Evolutionary conservation across 2,888 invertebrate species (phyloP), one percentile per base, ranked within the genome.

Genomic region (Epistrophe eligans): DNA sequence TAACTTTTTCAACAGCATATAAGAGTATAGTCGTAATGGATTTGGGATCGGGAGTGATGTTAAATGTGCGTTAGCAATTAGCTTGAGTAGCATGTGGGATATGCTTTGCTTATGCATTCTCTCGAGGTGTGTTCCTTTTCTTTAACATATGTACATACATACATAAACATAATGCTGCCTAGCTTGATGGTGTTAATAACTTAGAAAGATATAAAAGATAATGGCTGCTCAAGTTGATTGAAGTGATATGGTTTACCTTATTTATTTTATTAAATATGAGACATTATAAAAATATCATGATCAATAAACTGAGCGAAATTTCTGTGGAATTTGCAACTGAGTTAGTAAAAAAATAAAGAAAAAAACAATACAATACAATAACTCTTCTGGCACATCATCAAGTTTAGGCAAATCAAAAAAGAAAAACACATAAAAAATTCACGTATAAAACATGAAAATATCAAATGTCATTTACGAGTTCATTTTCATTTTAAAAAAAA

Each of bases 1-100:
- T 55, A 57, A 64, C 72, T 48, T 57, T 64, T 52, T 24, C 72
- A 73, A 40, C 17, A 72, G 7, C 17, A 32, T 32, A 32, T 6
- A 35, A 0, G 9, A 7, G 35, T 7, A 32, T 4, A 35, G 57
- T 32, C 7, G 43, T n/a, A 24, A 17, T 17, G 15, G 10, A 43
- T n/a, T 40, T 48, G 38, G 58, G 17, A 58, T 58, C 11, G 11
- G 45, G 57, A 28, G 15, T 50, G 48, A 48, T 60, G 48, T 40
- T 62, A 43, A 71, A 62, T 74, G 67, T 74, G 52, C 62, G 52
- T 76, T 24, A 48, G 52, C 62, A 81, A 81, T 81, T 81, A 80
- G 74, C 48, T 48, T 57, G 70, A 71, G 57, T 70, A 45, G 60
- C 38, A 73, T 19, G 38, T 67, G 58, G 58, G 19, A 10, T 17